A percentile compares a stretch with the other conserved stretches of the same genome.
phyloP scores from a whole-genome alignment of 2,888 invertebrate species.

The Polylopha cassiicola region DNA sequence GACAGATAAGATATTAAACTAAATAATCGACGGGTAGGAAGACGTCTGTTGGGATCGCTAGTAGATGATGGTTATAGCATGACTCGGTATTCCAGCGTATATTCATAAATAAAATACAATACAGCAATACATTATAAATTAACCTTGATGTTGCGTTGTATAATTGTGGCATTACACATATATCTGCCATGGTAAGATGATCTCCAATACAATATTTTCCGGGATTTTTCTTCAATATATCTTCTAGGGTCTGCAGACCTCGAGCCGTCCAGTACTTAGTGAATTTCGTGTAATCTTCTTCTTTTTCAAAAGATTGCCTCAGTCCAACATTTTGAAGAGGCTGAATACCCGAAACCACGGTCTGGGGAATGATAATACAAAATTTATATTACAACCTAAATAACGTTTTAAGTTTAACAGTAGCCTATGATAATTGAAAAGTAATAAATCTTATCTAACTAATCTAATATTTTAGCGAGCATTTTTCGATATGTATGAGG shows the following conservation, averaged over 20 bases:
- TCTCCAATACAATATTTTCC: slow-evolving; percentile 79
- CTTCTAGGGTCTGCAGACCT: slow-evolving; percentile 78
- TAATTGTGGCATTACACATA: slow-evolving; percentile 81
- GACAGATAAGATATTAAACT: too few relatives aligned
- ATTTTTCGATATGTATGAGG: too few relatives aligned
- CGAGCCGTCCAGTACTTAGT: slow-evolving; percentile 68
- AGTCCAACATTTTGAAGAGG: slow-evolving; percentile 81
- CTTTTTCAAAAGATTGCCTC: slow-evolving; percentile 51
- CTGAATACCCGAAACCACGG: slow-evolving; percentile 81
- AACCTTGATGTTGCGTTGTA: slow-evolving; percentile 77
- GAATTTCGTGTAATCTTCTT: slow-evolving; percentile 66
- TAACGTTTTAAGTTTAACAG: too few relatives aligned
- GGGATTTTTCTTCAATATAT: slow-evolving; percentile 56
- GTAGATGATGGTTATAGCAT: too few relatives aligned
- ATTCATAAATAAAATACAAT: too few relatives aligned
- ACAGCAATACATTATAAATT: too few relatives aligned
- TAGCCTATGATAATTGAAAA: too few relatives aligned
- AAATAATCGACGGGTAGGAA: too few relatives aligned
- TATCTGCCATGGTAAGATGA: slow-evolving; percentile 80
- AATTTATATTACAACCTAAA: not conserved
- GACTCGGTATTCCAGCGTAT: too few relatives aligned
- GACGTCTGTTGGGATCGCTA: too few relatives aligned
- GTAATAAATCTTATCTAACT: too few relatives aligned
- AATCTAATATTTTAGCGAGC: too few relatives aligned
- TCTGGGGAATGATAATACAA: slow-evolving; percentile 54